Percentiles rank a stretch among this genome's conserved stretches.
These are phyloP conservation scores for Mongoloraphidia duomilia DNA, from an alignment of 2,888 invertebrate species.

Conservation along the genomic window DNA sequence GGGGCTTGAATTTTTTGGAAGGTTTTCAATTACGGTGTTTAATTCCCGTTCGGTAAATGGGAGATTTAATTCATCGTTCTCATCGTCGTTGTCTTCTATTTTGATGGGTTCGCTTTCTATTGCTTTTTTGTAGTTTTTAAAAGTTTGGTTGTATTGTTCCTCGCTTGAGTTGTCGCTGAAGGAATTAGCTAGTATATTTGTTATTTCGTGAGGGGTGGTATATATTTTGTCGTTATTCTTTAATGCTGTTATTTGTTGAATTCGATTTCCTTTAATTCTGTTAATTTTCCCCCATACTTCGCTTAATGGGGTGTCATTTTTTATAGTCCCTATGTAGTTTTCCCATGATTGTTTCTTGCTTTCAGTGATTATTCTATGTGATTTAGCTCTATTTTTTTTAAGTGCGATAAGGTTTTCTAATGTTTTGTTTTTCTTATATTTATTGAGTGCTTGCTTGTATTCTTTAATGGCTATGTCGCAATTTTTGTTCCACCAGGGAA, in stretches of 20 bases:
- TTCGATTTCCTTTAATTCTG: neutral
- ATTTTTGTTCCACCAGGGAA: slow-evolving; percentile 3
- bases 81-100: neutral
- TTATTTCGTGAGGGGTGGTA: neutral
- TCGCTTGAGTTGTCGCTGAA: neutral
- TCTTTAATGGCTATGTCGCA: neutral
- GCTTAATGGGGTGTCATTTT: neutral
- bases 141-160: neutral
- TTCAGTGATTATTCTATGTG: neutral
- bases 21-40: neutral
- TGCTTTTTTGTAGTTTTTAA: neutral
- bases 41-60: neutral
- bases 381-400: slow-evolving; percentile 2
- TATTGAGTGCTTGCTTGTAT: neutral
- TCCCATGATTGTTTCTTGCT: slow-evolving; percentile 1
- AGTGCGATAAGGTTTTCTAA: neutral
- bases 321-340: neutral
- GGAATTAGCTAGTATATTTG: neutral
- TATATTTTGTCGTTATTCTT: neutral
- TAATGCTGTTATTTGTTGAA: neutral
- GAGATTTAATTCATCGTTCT: neutral
- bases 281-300: slow-evolving; percentile 1
- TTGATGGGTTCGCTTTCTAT: neutral
- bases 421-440: neutral
- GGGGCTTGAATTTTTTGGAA: slow-evolving; percentile 2